Evolutionary conservation across 2,797 vertebrate species (phyloP).

Genomic region (Dendrocincla tyrannina): DNA sequence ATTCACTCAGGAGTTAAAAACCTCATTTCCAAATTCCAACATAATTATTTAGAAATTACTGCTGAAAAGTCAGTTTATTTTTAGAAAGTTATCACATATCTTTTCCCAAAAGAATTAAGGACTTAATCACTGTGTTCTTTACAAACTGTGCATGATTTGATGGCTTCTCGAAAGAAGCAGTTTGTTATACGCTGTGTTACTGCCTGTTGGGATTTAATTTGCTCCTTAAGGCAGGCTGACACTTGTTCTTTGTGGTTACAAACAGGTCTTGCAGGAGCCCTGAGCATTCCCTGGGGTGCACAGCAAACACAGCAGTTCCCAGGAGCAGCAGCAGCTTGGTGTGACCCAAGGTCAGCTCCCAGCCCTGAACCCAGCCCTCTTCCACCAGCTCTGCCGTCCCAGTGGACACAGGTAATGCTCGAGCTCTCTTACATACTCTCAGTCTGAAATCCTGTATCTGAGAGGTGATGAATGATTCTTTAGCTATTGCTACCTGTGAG

Average conservation of each 20-base stretch:
- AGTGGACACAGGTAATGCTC: neutral
- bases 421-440: neutral
- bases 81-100: neutral
- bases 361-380: neutral
- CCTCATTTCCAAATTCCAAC: neutral
- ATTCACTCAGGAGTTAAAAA: neutral
- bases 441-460: neutral
- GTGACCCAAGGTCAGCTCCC: neutral
- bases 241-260: neutral
- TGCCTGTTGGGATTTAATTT: neutral
- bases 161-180: neutral
- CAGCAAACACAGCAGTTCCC: fast-evolving
- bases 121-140: neutral
- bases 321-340: neutral
- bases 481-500: neutral
- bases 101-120: neutral
- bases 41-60: neutral
- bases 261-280: neutral
- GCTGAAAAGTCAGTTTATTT: neutral
- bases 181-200: neutral
- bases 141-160: neutral
- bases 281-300: neutral
- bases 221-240: neutral
- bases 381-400: neutral
- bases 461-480: neutral